Percentiles rank a stretch among this genome's conserved stretches.
Conservation (phyloP, 30 jellyfish, hydroid and myxozoan species). For the Hydractinia echinata region DNA sequence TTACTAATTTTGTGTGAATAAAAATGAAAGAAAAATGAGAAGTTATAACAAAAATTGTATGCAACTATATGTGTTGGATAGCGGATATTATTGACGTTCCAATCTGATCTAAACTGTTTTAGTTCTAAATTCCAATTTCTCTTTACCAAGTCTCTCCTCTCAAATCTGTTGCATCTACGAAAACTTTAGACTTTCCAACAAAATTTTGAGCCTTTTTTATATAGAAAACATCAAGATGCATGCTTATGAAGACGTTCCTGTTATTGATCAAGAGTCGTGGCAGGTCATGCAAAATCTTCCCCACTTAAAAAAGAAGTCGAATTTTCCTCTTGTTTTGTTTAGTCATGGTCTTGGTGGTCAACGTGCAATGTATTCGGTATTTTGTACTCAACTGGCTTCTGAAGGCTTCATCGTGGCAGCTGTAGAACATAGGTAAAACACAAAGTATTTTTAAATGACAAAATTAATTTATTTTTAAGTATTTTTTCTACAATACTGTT, state of each 20-base stretch:
- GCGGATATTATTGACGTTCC: too few relatives aligned
- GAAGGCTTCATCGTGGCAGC: constrained; percentile 85
- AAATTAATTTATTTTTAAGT: too few relatives aligned
- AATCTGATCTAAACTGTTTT: too few relatives aligned
- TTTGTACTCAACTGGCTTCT: constrained; percentile 85
- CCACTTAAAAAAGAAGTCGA: neutral
- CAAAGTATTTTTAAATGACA: neutral
- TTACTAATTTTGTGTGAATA: too few relatives aligned
- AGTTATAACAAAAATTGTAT: too few relatives aligned
- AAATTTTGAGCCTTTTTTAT: neutral
- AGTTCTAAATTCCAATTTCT: too few relatives aligned
- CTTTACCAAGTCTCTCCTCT: too few relatives aligned
- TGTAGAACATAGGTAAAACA: constrained; percentile 79
- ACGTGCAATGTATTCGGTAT: constrained; percentile 42
- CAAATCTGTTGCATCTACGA: too few relatives aligned
- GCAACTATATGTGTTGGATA: too few relatives aligned
- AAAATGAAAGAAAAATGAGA: too few relatives aligned
- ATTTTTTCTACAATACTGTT: too few relatives aligned
- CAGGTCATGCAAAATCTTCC: constrained; percentile 2
- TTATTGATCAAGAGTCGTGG: constrained; percentile 7
- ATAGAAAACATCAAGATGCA: constrained; percentile 17
- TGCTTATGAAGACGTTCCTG: constrained; percentile 1
- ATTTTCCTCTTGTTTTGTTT: constrained; percentile 69
- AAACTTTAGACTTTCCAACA: too few relatives aligned
- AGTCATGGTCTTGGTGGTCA: constrained; percentile 81